Percentiles rank a stretch among this genome's conserved stretches.
Conservation (phyloP, 2,113 vertebrate genomes). For the Telmatochromis sp. region DNA sequence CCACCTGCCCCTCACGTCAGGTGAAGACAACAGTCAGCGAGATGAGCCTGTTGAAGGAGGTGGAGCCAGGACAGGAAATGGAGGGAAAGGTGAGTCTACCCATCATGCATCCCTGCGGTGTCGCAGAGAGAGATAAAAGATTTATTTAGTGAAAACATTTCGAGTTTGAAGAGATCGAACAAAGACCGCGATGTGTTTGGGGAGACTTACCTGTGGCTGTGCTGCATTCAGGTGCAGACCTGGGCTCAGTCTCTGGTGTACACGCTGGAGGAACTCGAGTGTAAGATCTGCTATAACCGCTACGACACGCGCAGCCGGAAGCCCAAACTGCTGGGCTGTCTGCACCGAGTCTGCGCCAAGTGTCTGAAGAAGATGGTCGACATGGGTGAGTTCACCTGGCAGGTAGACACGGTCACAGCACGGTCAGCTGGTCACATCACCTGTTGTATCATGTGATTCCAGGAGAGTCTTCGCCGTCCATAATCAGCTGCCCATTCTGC, state of each 20-base stretch:
- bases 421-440: background rate
- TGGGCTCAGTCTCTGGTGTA: conserved; percentile 52
- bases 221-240: conserved; percentile 29
- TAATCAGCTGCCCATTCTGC: conserved; percentile 84
- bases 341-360: conserved; percentile 77
- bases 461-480: conserved; percentile 61
- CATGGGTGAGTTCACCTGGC: conserved; percentile 44
- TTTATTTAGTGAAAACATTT: background rate
- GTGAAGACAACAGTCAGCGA: background rate
- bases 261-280: conserved; percentile 75
- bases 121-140: background rate
- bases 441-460: background rate
- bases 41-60: conserved; percentile 37
- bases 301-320: conserved; percentile 72
- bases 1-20: background rate
- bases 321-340: conserved; percentile 78
- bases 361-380: conserved; percentile 81
- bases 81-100: conserved; percentile 36
- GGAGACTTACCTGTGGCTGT: background rate
- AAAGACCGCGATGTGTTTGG: background rate
- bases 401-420: background rate
- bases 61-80: conserved; percentile 1
- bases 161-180: background rate
- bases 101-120: background rate
- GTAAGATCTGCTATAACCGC: conserved; percentile 83